Evolutionary conservation across 2,797 vertebrate species (phyloP).

Genomic region (Muscicapa comitata): DNA sequence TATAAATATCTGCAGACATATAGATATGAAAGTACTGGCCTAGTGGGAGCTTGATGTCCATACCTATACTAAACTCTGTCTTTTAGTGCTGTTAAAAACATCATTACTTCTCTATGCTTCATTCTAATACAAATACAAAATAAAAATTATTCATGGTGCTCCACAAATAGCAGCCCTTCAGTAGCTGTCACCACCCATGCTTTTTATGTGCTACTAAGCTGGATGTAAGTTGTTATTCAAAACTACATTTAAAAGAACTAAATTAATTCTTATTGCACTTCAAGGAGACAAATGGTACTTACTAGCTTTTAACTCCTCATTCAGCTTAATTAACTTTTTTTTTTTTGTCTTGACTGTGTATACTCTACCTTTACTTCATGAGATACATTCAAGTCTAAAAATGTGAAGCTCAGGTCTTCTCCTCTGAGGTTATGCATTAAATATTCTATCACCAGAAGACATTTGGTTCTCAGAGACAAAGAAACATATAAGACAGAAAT

Average conservation of each 20-base stretch:
- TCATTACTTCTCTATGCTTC: background rate
- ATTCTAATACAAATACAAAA: background rate
- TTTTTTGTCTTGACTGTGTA: background rate
- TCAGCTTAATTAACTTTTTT: background rate
- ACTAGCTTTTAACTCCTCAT: background rate
- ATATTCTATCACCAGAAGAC: background rate
- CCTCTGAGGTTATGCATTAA: background rate
- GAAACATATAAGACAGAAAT: background rate
- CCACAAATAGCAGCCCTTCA: background rate
- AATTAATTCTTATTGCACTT: background rate
- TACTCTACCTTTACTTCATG: background rate
- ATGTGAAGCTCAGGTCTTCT: background rate
- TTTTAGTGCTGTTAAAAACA: background rate
- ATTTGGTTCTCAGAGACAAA: background rate
- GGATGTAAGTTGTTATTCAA: background rate
- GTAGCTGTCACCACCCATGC: background rate
- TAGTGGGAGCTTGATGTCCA: background rate
- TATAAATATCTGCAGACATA: background rate
- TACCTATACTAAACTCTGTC: background rate
- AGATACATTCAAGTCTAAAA: background rate
- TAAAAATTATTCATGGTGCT: background rate
- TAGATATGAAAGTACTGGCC: background rate
- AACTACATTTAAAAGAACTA: background rate
- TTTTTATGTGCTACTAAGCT: background rate
- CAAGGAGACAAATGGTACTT: background rate